phyloP scores from a whole-genome alignment of 2,888 invertebrate genomes.

The Hermodice carunculata region DNA sequence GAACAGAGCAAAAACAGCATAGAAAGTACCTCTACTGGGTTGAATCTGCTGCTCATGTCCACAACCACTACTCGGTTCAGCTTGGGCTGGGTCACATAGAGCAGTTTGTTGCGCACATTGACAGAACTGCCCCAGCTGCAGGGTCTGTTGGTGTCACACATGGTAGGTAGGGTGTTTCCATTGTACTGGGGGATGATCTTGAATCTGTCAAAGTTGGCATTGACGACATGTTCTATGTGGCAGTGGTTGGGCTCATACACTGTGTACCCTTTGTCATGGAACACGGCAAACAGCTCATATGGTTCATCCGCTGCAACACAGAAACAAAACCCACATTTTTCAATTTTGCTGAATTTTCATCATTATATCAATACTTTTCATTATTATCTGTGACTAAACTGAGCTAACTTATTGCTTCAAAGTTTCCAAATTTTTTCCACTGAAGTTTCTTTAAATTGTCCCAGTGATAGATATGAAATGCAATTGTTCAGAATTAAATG shows the following conservation, averaged over 20 bases:
- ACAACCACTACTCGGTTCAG: slow-evolving; percentile 80
- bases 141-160: slow-evolving; percentile 67
- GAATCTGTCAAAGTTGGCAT: slow-evolving; percentile 77
- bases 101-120: slow-evolving; percentile 78
- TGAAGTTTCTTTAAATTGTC: too few species aligned
- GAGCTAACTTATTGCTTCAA: too few species aligned
- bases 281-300: slow-evolving; percentile 79
- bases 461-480: too few species aligned
- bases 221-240: slow-evolving; percentile 79
- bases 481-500: too few species aligned
- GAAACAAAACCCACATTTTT: too few species aligned
- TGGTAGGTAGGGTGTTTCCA: slow-evolving; percentile 66
- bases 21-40: slow-evolving; percentile 64
- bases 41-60: slow-evolving; percentile 73
- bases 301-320: slow-evolving; percentile 1
- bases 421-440: too few species aligned
- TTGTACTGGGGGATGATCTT: slow-evolving; percentile 39
- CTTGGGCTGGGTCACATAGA: slow-evolving; percentile 81
- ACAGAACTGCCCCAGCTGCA: slow-evolving; percentile 83
- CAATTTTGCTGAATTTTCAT: too few species aligned
- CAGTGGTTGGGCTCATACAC: slow-evolving; percentile 81
- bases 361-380: too few species aligned
- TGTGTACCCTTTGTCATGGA: slow-evolving; percentile 82
- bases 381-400: too few species aligned
- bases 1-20: too few species aligned